Evolutionary conservation across 2,797 vertebrate genomes (phyloP).

Genomic region (Orientallactaga sibirica): DNA sequence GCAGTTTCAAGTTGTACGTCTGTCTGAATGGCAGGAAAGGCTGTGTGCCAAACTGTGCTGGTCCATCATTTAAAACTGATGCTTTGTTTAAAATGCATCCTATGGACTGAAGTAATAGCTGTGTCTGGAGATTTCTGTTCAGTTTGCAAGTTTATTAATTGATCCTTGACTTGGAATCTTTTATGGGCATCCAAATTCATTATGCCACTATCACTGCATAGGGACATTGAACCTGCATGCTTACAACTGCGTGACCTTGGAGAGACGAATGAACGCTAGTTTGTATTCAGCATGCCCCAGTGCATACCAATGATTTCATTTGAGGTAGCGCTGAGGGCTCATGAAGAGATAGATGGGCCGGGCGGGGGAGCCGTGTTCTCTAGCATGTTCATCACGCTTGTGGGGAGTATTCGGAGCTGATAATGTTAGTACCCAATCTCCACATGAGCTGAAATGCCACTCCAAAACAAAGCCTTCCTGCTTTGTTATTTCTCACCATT

Average conservation of each 20-base stretch:
- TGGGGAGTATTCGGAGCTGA: neutral
- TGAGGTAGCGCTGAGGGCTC: neutral
- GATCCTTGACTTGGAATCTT: conserved; percentile 32
- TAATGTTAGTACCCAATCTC: neutral
- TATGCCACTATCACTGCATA: neutral
- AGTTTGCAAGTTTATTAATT: neutral
- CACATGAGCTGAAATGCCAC: neutral
- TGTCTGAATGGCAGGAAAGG: conserved; percentile 28
- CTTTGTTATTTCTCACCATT: neutral
- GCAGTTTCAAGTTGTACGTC: conserved; percentile 20
- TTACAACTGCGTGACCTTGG: neutral
- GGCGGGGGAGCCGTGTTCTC: accelerated
- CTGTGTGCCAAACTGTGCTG: neutral
- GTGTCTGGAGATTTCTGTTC: conserved; percentile 3
- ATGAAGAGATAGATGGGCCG: neutral
- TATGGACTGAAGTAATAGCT: neutral
- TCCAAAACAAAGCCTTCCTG: neutral
- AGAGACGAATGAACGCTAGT: neutral
- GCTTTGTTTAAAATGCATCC: conserved; percentile 42
- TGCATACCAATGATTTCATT: neutral
- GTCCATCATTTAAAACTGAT: conserved; percentile 30
- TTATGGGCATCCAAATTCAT: neutral
- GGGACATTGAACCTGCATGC: neutral
- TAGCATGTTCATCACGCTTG: neutral
- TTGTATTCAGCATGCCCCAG: neutral